A percentile compares a stretch with the other conserved stretches of the same genome.
These are phyloP conservation scores for Nyctibius grandis DNA, from an alignment of 2,797 vertebrate genomes.

Conservation along the genomic window DNA sequence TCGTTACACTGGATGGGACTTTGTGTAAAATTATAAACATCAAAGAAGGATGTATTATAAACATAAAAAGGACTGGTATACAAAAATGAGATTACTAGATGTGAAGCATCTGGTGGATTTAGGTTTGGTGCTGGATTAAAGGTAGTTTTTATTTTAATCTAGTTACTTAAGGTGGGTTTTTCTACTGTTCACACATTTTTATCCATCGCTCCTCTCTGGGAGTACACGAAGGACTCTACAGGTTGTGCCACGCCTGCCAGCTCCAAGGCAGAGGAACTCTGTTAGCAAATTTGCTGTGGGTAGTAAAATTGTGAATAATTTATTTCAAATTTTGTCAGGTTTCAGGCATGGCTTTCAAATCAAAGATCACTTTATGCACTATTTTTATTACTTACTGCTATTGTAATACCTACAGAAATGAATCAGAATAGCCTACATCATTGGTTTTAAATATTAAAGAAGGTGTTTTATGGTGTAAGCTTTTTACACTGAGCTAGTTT, in stretches of 20 bases:
- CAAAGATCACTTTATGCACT: background rate
- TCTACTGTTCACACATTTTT: background rate
- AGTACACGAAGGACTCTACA: background rate
- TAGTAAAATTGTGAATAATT: background rate
- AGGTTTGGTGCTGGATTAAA: background rate
- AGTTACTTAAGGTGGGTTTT: background rate
- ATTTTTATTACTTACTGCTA: background rate
- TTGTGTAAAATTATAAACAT: background rate
- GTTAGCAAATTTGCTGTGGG: background rate
- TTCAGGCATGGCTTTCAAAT: background rate
- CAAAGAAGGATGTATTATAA: background rate
- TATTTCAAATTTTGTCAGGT: background rate
- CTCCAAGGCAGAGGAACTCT: background rate
- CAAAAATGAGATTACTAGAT: background rate
- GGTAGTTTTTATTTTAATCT: background rate
- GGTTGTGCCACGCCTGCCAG: background rate
- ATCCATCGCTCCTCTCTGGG: accelerated
- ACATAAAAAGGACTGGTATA: background rate
- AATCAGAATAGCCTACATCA: background rate
- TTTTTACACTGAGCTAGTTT: background rate
- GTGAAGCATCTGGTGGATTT: background rate
- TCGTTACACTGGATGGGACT: background rate
- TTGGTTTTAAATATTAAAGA: background rate
- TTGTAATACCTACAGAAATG: background rate
- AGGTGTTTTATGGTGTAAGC: background rate